Percentiles rank a stretch among this genome's conserved stretches.
phyloP scores from a whole-genome alignment of 2,113 vertebrate species.

The Pardalotus punctatus region DNA sequence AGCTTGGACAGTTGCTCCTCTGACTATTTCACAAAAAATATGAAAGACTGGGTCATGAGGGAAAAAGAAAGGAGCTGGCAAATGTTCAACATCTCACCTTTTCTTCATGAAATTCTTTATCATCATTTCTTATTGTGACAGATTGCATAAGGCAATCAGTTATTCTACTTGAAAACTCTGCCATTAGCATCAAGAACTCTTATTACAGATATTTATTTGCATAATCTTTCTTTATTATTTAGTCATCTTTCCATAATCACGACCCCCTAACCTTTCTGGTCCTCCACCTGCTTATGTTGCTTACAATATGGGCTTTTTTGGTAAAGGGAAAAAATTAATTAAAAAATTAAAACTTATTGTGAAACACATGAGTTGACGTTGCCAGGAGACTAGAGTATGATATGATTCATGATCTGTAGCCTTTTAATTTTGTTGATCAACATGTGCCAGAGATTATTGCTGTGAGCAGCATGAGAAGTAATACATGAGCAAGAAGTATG shows the following conservation, averaged over 20 bases:
- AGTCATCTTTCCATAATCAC: background rate
- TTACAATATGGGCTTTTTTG: background rate
- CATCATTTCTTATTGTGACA: background rate
- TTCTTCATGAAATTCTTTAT: background rate
- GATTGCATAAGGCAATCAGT: background rate
- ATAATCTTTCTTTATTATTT: background rate
- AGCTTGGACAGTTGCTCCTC: background rate
- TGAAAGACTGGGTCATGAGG: background rate
- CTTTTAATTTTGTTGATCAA: background rate
- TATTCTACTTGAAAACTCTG: background rate
- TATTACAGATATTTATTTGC: background rate
- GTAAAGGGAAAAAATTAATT: background rate
- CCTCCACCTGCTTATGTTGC: background rate
- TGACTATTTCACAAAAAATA: background rate
- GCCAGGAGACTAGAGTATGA: background rate
- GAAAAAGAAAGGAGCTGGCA: background rate
- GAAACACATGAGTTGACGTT: background rate
- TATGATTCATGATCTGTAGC: background rate
- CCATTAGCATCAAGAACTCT: background rate
- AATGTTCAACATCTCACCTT: background rate
- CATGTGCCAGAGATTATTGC: background rate
- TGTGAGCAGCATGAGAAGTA: background rate
- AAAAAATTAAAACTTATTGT: background rate
- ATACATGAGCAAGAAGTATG: background rate
- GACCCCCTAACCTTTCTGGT: background rate